A percentile compares a stretch with the other conserved stretches of the same genome.
These are phyloP conservation scores for Cydia pomonella DNA, from an alignment of 1,140 invertebrate genomes.

Conservation along the genomic window DNA sequence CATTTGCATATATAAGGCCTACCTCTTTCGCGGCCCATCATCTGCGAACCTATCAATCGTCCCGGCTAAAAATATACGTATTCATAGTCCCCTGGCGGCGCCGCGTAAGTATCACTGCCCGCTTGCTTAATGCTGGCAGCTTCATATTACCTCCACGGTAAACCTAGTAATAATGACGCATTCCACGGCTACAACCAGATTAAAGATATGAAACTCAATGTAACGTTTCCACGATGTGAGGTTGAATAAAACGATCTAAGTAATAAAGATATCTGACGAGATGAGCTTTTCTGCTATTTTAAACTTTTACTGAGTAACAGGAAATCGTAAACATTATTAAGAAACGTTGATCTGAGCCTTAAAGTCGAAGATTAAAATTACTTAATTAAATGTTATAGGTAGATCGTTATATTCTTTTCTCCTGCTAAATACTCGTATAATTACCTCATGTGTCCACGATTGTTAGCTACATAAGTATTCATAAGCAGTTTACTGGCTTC, in stretches of 20 bases:
- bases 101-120: conserved; percentile 45
- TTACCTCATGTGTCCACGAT: not conserved
- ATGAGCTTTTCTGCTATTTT: conserved; percentile 49
- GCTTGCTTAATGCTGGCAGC: conserved; percentile 40
- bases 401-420: not conserved
- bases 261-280: conserved; percentile 63
- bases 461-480: not conserved
- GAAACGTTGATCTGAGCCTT: conserved; percentile 57
- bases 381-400: not conserved
- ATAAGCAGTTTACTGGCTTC: conserved; percentile 8
- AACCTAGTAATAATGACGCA: conserved; percentile 56
- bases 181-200: conserved; percentile 56
- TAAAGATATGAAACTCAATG: conserved; percentile 58
- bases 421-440: not conserved
- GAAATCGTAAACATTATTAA: conserved; percentile 77
- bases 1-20: conserved; percentile 78
- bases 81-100: conserved; percentile 49
- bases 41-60: conserved; percentile 70
- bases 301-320: conserved; percentile 64
- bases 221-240: conserved; percentile 54
- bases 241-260: conserved; percentile 60
- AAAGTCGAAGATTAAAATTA: conserved; percentile 24
- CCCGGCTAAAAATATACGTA: conserved; percentile 68
- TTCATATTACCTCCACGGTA: conserved; percentile 46
- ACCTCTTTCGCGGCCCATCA: conserved; percentile 61